Base-by-base conservation (phyloP, 1,140 invertebrate genomes). In the Ridgeia piscesae region DNA sequence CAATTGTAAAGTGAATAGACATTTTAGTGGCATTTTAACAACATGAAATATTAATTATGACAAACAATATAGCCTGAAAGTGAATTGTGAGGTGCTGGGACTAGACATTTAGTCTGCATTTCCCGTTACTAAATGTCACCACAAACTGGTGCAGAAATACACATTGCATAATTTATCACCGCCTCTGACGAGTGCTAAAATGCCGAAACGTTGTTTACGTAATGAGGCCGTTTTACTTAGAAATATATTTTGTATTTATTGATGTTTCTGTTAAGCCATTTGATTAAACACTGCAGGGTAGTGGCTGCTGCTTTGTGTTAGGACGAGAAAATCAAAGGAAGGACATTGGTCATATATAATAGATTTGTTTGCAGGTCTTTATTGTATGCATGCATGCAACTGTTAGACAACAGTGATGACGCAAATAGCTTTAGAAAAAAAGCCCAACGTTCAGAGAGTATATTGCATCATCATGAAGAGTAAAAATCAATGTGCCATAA, bases 11-110 rank as follows among this genome's bases (percentile, higher is more conserved):
- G 27, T 31, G 58, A 77, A 31, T 21, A 77, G 58, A 77, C 58
- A 77, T 77, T 77, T 77, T 77, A 77, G 58, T 77, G 58, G 58
- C 58, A 77, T 77, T 77, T 42, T 77, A 77, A 77, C 58, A 77
- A 77, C 58, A 77, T 77, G 14, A 77, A 77, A 77, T 77, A 77
- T 77, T 77, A 77, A 77, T 77, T 77, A 2, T 4, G 58, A 77
- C 58, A 77, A 77, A 77, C 58, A 77, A 77, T 77, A 31, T 31
- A 77, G 17, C 58, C 17, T 11, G 27, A 77, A 77, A 77, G 58
- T 77, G 58, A 77, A 17, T 17, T 77, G 58, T 77, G 11, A 77
- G 58, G 17, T 21, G 58, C 58, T 14, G 58, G 17, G 58, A 21
- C 17, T 77, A 77, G 58, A 77, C 58, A 77, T 9, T 27, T 21